These are phyloP conservation scores for Drosophila pegasa DNA, from an alignment of 2,888 invertebrate genomes.

Conservation along the genomic window DNA sequence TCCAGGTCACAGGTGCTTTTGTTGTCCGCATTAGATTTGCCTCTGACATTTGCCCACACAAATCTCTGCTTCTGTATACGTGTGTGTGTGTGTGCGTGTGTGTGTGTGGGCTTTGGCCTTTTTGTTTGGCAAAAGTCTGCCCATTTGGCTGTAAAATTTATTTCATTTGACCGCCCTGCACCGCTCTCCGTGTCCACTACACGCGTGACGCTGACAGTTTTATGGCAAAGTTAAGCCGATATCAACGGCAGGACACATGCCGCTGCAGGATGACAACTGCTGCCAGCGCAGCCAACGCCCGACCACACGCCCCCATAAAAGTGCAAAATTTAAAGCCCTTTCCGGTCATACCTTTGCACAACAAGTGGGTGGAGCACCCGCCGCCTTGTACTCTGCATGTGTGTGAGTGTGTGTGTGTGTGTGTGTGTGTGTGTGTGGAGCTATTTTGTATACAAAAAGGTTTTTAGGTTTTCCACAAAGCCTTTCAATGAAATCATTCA, in stretches of 20 bases:
- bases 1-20: slow-evolving; percentile 80
- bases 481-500: slow-evolving; percentile 76
- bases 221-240: slow-evolving; percentile 80
- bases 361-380: slow-evolving; percentile 58
- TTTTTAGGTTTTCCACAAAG: slow-evolving; percentile 72
- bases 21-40: slow-evolving; percentile 78
- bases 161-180: slow-evolving; percentile 67
- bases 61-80: slow-evolving; percentile 44
- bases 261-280: slow-evolving; percentile 43
- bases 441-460: slow-evolving; percentile 63
- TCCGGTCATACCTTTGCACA: slow-evolving; percentile 67
- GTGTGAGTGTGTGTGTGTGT: slow-evolving; percentile 16
- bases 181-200: slow-evolving; percentile 50
- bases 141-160: slow-evolving; percentile 80
- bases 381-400: slow-evolving; percentile 29
- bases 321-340: slow-evolving; percentile 78
- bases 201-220: slow-evolving; percentile 79
- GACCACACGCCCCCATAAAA: slow-evolving; percentile 52
- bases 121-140: slow-evolving; percentile 62
- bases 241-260: slow-evolving; percentile 77
- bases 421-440: slow-evolving; percentile 27
- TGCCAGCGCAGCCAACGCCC: slow-evolving; percentile 8
- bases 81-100: slow-evolving; percentile 1
- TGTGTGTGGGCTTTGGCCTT: slow-evolving; percentile 35
- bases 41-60: slow-evolving; percentile 60